These are phyloP conservation scores for Symphodus melops DNA, from an alignment of 2,113 vertebrate species.

Conservation along the genomic window DNA sequence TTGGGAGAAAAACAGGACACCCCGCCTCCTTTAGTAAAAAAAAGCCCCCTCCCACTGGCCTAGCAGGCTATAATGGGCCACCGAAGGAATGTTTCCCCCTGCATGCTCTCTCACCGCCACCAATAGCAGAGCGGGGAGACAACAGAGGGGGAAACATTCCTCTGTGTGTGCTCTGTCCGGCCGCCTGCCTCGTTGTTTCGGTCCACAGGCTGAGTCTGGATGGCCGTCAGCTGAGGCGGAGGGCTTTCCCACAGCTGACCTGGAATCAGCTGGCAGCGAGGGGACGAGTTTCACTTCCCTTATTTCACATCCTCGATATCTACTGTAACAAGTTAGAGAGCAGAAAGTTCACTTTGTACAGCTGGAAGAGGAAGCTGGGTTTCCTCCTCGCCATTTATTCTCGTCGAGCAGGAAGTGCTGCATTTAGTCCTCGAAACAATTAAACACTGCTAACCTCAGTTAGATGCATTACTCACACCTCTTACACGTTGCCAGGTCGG, in stretches of 20 bases:
- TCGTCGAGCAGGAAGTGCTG: background rate
- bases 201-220: constrained; percentile 48
- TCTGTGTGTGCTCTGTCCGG: constrained; percentile 49
- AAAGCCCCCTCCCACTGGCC: constrained; percentile 61
- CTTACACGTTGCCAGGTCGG: no score
- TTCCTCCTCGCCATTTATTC: background rate
- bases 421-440: no score
- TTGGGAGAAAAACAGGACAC: constrained; percentile 60
- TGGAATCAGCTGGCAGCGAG: constrained; percentile 66
- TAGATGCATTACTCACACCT: no score
- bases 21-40: constrained; percentile 41
- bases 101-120: constrained; percentile 41
- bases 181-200: constrained; percentile 55
- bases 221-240: constrained; percentile 65
- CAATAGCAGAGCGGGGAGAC: constrained; percentile 53
- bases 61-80: constrained; percentile 70
- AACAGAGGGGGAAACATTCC: constrained; percentile 65
- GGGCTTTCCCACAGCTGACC: constrained; percentile 75
- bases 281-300: background rate
- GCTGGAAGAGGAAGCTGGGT: background rate
- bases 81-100: constrained; percentile 73
- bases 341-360: background rate
- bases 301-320: background rate
- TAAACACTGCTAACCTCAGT: no score
- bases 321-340: background rate